Percentiles rank a stretch among this genome's conserved stretches.
Conservation (phyloP, 2,113 vertebrate species). For the Chinchilla lanigera region DNA sequence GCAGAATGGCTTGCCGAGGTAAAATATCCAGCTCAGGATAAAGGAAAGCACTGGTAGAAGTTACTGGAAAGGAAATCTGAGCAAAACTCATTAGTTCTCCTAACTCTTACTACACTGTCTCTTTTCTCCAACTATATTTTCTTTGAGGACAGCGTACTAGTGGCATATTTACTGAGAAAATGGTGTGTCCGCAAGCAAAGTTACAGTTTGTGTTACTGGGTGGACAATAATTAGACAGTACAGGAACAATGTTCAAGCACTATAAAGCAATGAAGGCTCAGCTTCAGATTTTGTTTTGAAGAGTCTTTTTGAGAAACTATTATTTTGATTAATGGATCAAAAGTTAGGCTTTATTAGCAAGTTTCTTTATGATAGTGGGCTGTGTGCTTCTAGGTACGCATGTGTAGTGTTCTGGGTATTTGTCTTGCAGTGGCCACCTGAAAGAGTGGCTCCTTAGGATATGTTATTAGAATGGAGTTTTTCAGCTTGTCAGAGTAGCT, state of each 20-base stretch:
- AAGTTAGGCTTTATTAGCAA: slow-evolving; percentile 15
- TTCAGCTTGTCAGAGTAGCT: slow-evolving; percentile 72
- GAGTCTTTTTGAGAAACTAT: slow-evolving; percentile 4
- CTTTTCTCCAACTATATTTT: slow-evolving; percentile 48
- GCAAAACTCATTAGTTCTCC: background rate
- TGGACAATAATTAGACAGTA: slow-evolving; percentile 50
- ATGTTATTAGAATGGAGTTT: slow-evolving; percentile 82
- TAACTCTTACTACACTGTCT: background rate
- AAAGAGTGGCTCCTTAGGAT: slow-evolving; percentile 63
- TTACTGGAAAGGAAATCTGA: slow-evolving; percentile 30
- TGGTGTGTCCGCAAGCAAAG: slow-evolving; percentile 43
- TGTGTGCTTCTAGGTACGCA: background rate
- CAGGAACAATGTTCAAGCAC: slow-evolving; percentile 6
- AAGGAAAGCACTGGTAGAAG: background rate
- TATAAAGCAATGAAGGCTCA: background rate
- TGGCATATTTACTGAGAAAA: slow-evolving; percentile 38
- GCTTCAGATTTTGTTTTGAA: slow-evolving; percentile 44
- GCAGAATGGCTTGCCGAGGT: background rate
- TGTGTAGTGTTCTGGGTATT: background rate
- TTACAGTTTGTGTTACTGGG: background rate
- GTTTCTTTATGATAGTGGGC: background rate
- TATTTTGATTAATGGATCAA: slow-evolving; percentile 38
- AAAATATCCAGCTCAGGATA: background rate
- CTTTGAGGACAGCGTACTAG: background rate
- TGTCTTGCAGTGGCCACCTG: background rate